Conservation (phyloP, 1,140 invertebrate species). For the Luehdorfia chinensis region DNA sequence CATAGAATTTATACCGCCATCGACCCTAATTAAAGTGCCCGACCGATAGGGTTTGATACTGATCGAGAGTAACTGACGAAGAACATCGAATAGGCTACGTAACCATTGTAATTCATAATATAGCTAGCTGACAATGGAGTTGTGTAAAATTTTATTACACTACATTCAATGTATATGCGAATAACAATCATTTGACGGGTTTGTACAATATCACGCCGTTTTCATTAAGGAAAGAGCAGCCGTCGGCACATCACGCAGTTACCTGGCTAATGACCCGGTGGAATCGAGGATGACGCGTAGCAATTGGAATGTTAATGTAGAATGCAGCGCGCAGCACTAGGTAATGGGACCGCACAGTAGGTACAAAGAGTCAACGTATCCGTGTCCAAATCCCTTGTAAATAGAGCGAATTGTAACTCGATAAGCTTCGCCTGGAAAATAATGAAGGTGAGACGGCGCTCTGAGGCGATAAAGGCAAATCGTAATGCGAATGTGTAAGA, state of each 20-base stretch:
- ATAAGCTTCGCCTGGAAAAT: conserved; percentile 39
- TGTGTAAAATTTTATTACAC: conserved; percentile 41
- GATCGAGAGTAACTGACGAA: too few species aligned
- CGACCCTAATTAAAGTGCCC: too few species aligned
- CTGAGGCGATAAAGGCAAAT: conserved; percentile 23
- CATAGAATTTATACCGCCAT: conserved; percentile 51
- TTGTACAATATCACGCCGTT: background rate
- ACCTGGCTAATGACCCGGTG: conserved; percentile 24
- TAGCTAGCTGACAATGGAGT: conserved; percentile 44
- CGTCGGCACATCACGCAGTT: conserved; percentile 6
- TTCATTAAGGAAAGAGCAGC: background rate
- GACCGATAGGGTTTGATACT: conserved; percentile 55
- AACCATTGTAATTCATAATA: conserved; percentile 22
- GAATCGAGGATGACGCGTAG: conserved; percentile 49
- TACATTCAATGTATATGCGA: conserved; percentile 39
- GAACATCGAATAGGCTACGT: too few species aligned
- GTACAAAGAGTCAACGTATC: conserved; percentile 34
- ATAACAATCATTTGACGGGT: conserved; percentile 23
- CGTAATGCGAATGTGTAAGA: conserved; percentile 51
- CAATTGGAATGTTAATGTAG: conserved; percentile 61
- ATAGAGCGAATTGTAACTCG: conserved; percentile 33
- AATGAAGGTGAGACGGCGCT: conserved; percentile 44
- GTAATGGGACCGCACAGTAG: conserved; percentile 46
- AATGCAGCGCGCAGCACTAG: conserved; percentile 44
- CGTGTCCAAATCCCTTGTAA: conserved; percentile 24